Base-by-base conservation (phyloP, 1,140 invertebrate genomes). In the Adoxophyes honmai region DNA sequence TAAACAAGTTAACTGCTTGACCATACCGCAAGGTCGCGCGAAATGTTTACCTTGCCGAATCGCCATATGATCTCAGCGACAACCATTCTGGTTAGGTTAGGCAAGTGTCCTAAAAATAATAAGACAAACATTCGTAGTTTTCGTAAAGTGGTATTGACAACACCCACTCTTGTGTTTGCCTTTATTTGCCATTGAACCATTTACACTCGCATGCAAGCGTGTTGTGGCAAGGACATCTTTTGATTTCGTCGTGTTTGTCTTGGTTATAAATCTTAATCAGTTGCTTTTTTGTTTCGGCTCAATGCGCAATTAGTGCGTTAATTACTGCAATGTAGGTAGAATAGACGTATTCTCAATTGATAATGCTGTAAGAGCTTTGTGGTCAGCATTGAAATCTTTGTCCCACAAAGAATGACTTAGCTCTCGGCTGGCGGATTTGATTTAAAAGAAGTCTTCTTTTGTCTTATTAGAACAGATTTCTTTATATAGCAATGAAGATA, bases 141-240 rank as follows among this genome's bases (percentile, higher is more conserved):
- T 48, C 28, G 42, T 48, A 16, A 48, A 48, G 21, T 48, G 42
- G 42, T 48, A 16, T 28, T 48, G 42, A 28, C 18, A 33, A 48
- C 42, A 48, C 42, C 42, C 42, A 48, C 42, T 11, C 42, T 48
- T n/a, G 6, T 28, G 4, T 48, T 48, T 48, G 21, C 18, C 16
- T 21, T 48, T 48, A 48, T 14, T 44, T 33, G 21, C 42, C 42
- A 48, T 48, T 48, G 42, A 33, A 48, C n/a, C 28, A 48, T 21
- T 48, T 21, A 11, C 10, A 4, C 11, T 48, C 1, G 4, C 7
- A 0, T 21, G 1, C 18, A 1, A 8, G 4, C 5, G n/a, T 4
- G 21, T 8, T 0, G n/a, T 33, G n/a, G 42, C 18, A 48, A 48
- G 42, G 42, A 48, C 42, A 33, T 48, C 11, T 48, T 11, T 48